Base-by-base conservation (phyloP, 2,888 invertebrate species). In the Xestia rhomboidea region DNA sequence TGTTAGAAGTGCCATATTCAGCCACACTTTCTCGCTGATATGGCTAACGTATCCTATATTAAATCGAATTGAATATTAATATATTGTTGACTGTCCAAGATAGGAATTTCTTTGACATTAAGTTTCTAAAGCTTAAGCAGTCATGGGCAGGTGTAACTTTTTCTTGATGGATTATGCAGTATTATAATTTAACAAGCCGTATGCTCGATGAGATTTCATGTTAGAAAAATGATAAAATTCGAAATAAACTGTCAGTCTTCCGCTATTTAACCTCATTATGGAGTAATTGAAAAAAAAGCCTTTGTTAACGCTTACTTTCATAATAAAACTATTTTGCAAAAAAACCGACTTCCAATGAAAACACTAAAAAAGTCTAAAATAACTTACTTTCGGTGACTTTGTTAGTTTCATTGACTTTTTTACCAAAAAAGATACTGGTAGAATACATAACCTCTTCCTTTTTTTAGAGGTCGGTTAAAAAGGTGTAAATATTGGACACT, bases 1-100 rank as follows among this genome's bases (percentile, higher is more conserved):
- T 38, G 38, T 68, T 80, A 18, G 38, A 49, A 82, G 41, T 51
- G n/a, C 75, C 74, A 60, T 79, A 82, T 63, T 41, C n/a, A 78
- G 79, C 18, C 21, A 66, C 0, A 60, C 34, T 75, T 70, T 69
- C 73, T 15, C 66, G 24, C 60, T 71, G 2, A 6, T 71, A 82
- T 84, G 71, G 77, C 71, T 27, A n/a, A 34, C 60, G 66, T 68
- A 73, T 85, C 70, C 84, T 38, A 73, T 69, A 71, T 82, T 84
- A 78, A 67, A 68, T 73, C 64, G 60, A 60, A 75, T 76, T 68
- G 75, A 82, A 85, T 84, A 76, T 79, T 79, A 82, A 84, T 85
- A 82, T 68, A 82, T 68, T 75, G 64, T 73, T 68, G 78, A 51
- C 69, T 77, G 27, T 2, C 75, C 73, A 84, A 70, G 64, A 63